A percentile compares a stretch with the other conserved stretches of the same genome.
Conservation (phyloP, 2,113 vertebrate genomes). For the Pongo abelii region DNA sequence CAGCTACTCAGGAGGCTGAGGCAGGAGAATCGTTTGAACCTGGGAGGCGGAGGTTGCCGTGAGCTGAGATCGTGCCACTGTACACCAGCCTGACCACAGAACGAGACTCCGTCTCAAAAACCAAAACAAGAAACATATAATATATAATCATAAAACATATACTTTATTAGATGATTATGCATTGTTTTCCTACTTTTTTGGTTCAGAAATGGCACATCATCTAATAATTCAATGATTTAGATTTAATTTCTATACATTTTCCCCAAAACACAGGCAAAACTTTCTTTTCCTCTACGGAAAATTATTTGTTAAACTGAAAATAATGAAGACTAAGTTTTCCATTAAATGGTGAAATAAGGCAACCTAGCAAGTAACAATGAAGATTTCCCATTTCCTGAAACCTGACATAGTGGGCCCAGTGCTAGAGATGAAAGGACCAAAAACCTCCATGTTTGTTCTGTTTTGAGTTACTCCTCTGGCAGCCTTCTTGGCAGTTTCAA, state of each 20-base stretch:
- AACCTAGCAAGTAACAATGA: neutral
- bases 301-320: slow-evolving; percentile 31
- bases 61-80: too few species aligned
- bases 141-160: neutral
- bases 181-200: neutral
- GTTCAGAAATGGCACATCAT: neutral
- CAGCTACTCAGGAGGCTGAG: too few species aligned
- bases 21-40: too few species aligned
- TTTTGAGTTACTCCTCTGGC: neutral
- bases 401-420: neutral
- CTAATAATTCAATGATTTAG: slow-evolving; percentile 46
- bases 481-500: slow-evolving; percentile 31
- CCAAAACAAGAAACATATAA: neutral
- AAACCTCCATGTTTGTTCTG: neutral
- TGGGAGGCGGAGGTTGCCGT: too few species aligned
- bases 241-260: slow-evolving; percentile 38
- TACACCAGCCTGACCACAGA: too few species aligned
- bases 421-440: neutral
- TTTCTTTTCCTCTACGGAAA: slow-evolving; percentile 8
- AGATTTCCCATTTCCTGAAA: neutral
- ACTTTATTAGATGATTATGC: neutral
- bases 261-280: neutral
- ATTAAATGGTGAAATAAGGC: neutral
- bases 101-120: too few species aligned
- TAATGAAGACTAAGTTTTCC: neutral